Percentiles rank a stretch among this genome's conserved stretches.
These are phyloP conservation scores for Leptopilina clavipes DNA, from an alignment of 1,140 invertebrate genomes.

Conservation along the genomic window DNA sequence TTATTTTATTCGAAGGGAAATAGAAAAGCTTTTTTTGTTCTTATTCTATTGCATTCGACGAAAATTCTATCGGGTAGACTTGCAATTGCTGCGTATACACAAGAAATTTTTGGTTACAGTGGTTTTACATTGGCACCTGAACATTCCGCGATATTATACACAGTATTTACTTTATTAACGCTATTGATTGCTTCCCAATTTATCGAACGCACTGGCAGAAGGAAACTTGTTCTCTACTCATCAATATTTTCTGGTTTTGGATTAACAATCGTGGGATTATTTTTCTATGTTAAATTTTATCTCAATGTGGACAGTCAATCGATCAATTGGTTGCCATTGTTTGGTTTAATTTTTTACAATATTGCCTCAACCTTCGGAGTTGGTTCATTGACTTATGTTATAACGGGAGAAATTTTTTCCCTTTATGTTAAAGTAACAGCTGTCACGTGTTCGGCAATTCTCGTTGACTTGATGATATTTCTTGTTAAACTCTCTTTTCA, in stretches of 20 bases:
- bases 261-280: not conserved
- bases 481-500: not conserved
- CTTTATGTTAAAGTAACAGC: not conserved
- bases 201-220: not conserved
- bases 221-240: not conserved
- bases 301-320: not conserved
- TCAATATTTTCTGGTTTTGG: not conserved
- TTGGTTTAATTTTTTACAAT: not conserved
- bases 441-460: not conserved
- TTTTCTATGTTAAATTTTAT: not conserved
- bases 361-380: not conserved
- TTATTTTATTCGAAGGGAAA: not conserved
- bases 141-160: not conserved
- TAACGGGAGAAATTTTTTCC: not conserved
- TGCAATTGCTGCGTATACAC: not conserved
- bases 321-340: not conserved
- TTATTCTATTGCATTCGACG: not conserved
- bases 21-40: conserved; percentile 3
- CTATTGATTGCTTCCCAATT: not conserved
- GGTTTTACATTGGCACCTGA: not conserved
- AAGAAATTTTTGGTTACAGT: not conserved
- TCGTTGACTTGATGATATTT: not conserved
- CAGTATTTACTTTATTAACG: not conserved
- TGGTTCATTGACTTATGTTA: not conserved
- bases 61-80: not conserved